Conservation (phyloP, 2,888 invertebrate genomes). For the Electrophaes corylata region DNA sequence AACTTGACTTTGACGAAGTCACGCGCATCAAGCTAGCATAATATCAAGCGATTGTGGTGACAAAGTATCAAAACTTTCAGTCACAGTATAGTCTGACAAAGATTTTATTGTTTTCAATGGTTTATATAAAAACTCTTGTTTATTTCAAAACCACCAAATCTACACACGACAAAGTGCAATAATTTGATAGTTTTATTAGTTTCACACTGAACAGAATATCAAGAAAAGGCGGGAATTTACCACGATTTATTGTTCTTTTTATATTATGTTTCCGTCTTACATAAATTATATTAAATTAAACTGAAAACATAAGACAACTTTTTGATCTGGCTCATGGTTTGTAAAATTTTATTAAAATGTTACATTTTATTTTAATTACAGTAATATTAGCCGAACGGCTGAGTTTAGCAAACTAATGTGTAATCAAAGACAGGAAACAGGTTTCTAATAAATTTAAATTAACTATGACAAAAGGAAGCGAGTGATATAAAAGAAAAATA, state of each 20-base stretch:
- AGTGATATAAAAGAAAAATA: constrained; percentile 27
- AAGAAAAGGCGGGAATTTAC: constrained; percentile 62
- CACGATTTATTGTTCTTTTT: constrained; percentile 72
- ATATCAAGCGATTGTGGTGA: too few relatives aligned
- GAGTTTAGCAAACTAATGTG: constrained; percentile 31
- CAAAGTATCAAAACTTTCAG: constrained; percentile 56
- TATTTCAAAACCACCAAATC: constrained; percentile 62
- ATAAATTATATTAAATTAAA: constrained; percentile 54
- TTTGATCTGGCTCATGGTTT: constrained; percentile 46
- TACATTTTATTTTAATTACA: constrained; percentile 35
- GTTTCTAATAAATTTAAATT: constrained; percentile 41
- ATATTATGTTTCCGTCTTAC: constrained; percentile 73
- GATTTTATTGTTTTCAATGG: constrained; percentile 76
- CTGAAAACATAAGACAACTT: constrained; percentile 42
- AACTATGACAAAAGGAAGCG: constrained; percentile 41
- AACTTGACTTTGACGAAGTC: too few relatives aligned
- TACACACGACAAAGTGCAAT: constrained; percentile 66
- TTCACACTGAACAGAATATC: constrained; percentile 61
- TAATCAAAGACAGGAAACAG: constrained; percentile 37
- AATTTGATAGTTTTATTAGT: constrained; percentile 81
- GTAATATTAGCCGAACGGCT: constrained; percentile 26
- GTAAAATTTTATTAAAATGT: constrained; percentile 29
- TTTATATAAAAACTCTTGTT: constrained; percentile 63
- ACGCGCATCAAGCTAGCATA: too few relatives aligned
- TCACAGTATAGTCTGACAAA: constrained; percentile 56